Base-by-base conservation (phyloP, 1,140 invertebrate genomes). In the Cydia amplana region DNA sequence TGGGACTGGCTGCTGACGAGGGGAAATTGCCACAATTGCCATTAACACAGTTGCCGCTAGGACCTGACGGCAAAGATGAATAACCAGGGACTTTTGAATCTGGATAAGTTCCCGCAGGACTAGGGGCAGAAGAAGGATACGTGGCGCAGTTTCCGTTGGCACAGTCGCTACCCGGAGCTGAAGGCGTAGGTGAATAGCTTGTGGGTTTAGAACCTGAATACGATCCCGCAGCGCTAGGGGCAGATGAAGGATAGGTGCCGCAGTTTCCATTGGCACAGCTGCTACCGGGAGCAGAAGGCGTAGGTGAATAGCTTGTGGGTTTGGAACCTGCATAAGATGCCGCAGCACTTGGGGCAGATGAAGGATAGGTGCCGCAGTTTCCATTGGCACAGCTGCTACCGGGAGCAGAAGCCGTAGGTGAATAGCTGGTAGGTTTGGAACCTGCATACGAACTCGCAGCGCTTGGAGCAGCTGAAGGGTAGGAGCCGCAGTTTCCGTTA, bases 11-110 rank as follows among this genome's bases (percentile, higher is more conserved):
- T 70, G 32, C 32, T 18, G 32, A 18, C n/a, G 28, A 36, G 4
- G 32, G 65, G 32, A 18, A n/a, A 36, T 20, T 60, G 18, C 65
- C 74, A 72, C 74, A 75, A 70, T 55, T 75, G 23, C 74, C 74
- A 14, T 65, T 51, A 70, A 23, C 46, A 60, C 74, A 75, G 46
- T 23, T 55, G 20, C 14, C 20, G 25, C 67, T 51, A 28, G 74
- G 40, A 18, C 28, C 64, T 51, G 65, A 16, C 1, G 74, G 20
- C 25, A 4, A 18, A 49, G 36, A 5, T 20, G 74, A 46, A 23
- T 75, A 49, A 43, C 63, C 63, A 28, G 74, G 32, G 23, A 20
- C 20, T 40, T 25, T 46, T 7, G 74, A 64, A 25, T 23, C 74
- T 14, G 60, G 63, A 28, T 25, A 75, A 12, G 36, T 2, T 49